phyloP scores from a whole-genome alignment of 2,888 invertebrate species.

The Mesorhabditis spiculigera region DNA sequence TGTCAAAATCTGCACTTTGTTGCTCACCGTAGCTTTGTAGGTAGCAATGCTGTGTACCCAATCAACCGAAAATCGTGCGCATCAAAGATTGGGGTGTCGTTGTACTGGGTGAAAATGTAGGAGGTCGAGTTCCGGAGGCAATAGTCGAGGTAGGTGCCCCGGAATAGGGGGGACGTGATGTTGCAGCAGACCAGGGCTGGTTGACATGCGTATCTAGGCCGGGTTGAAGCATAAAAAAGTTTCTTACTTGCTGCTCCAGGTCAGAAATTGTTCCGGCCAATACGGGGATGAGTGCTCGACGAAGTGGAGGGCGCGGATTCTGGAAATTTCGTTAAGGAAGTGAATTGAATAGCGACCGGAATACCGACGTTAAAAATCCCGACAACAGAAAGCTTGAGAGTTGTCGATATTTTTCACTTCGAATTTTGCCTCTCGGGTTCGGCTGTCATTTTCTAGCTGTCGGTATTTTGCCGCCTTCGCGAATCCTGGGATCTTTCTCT shows the following conservation, averaged over 20 bases:
- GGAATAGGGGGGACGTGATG: conserved; percentile 25
- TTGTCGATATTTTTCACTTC: too few relatives aligned
- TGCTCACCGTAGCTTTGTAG: conserved; percentile 24
- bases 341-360: too few relatives aligned
- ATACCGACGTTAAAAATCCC: too few relatives aligned
- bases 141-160: conserved; percentile 31
- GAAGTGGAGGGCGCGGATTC: conserved; percentile 40
- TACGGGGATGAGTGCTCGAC: conserved; percentile 40
- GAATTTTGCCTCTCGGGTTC: too few relatives aligned
- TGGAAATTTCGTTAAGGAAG: neutral
- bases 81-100: conserved; percentile 56
- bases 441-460: too few relatives aligned
- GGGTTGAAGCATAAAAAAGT: conserved; percentile 9
- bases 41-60: conserved; percentile 54
- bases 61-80: conserved; percentile 43
- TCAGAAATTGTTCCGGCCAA: conserved; percentile 54
- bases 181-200: conserved; percentile 35
- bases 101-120: conserved; percentile 49
- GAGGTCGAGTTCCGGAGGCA: conserved; percentile 48
- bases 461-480: too few relatives aligned
- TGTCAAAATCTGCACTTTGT: neutral
- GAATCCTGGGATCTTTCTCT: too few relatives aligned
- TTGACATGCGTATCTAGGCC: conserved; percentile 5
- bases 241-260: conserved; percentile 36
- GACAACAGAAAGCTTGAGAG: too few relatives aligned